Conservation (phyloP, 2,888 invertebrate genomes). For the Drosophila paramelanica region DNA sequence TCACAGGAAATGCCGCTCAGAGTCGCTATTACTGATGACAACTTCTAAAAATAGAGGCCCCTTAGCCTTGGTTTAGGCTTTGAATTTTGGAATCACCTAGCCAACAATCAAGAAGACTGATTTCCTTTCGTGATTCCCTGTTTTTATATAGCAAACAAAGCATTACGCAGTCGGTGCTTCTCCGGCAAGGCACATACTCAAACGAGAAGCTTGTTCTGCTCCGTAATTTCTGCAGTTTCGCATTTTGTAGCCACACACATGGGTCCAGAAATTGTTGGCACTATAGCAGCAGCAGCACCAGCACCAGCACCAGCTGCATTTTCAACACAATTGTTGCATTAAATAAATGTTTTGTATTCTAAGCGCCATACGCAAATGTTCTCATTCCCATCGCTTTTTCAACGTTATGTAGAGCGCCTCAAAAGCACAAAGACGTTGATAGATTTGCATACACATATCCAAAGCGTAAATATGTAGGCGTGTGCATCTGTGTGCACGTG, state of each 20-base stretch:
- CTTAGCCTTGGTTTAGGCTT: no score
- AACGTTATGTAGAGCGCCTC: constrained; percentile 27
- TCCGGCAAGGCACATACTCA: constrained; percentile 8
- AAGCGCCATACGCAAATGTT: constrained; percentile 21
- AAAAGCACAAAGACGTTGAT: constrained; percentile 68
- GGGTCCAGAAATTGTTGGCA: constrained; percentile 25
- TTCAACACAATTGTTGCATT: constrained; percentile 76
- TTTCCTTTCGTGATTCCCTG: no score
- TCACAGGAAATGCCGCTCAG: no score
- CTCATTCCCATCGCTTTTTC: background rate
- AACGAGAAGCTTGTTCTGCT: constrained; percentile 18
- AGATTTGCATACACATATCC: constrained; percentile 61
- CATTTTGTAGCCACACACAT: constrained; percentile 14
- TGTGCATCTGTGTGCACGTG: background rate
- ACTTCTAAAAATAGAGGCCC: no score
- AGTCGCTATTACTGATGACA: no score
- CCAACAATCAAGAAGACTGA: no score
- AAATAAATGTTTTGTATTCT: constrained; percentile 68
- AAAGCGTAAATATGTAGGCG: background rate
- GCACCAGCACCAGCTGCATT: constrained; percentile 36
- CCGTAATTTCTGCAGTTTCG: constrained; percentile 29
- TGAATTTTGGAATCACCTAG: no score
- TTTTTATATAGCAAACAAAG: background rate
- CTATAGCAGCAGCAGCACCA: background rate
- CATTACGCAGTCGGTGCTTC: constrained; percentile 8